Percentiles rank a stretch among this genome's conserved stretches.
phyloP scores from a whole-genome alignment of 1,140 invertebrate genomes.

The Sarcophaga bullata region DNA sequence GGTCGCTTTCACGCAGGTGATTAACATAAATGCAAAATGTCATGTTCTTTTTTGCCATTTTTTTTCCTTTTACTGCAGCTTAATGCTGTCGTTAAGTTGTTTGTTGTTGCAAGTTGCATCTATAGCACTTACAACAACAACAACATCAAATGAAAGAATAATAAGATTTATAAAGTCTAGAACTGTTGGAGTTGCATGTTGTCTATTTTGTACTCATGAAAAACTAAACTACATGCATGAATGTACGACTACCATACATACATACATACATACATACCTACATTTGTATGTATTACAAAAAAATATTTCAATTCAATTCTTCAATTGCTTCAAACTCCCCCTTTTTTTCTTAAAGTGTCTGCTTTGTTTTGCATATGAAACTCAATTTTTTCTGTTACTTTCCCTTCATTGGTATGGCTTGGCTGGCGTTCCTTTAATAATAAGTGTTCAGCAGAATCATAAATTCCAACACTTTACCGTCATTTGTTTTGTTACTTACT shows the following conservation, averaged over 20 bases:
- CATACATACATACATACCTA: too few relatives aligned
- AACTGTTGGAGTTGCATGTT: background rate
- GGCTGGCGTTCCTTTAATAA: too few relatives aligned
- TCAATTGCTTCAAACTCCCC: background rate
- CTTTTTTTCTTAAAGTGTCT: background rate
- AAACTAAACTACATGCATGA: slow-evolving; percentile 37
- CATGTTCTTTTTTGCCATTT: slow-evolving; percentile 56
- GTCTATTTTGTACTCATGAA: slow-evolving; percentile 33
- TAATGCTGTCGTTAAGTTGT: background rate
- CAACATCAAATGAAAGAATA: background rate
- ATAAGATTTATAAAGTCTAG: background rate
- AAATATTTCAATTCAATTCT: slow-evolving; percentile 35
- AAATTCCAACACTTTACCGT: slow-evolving; percentile 35
- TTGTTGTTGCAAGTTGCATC: background rate
- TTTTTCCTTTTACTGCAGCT: too few relatives aligned
- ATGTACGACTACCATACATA: slow-evolving; percentile 24
- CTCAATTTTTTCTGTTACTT: background rate
- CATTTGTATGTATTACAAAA: too few relatives aligned
- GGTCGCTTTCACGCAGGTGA: slow-evolving; percentile 63
- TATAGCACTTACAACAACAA: background rate
- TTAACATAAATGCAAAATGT: slow-evolving; percentile 65
- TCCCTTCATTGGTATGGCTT: background rate
- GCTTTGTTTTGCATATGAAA: slow-evolving; percentile 7
- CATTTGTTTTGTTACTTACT: too few relatives aligned
- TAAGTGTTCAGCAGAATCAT: slow-evolving; percentile 15